Conservation (phyloP, 2,888 invertebrate genomes). For the Pammene aurita region DNA sequence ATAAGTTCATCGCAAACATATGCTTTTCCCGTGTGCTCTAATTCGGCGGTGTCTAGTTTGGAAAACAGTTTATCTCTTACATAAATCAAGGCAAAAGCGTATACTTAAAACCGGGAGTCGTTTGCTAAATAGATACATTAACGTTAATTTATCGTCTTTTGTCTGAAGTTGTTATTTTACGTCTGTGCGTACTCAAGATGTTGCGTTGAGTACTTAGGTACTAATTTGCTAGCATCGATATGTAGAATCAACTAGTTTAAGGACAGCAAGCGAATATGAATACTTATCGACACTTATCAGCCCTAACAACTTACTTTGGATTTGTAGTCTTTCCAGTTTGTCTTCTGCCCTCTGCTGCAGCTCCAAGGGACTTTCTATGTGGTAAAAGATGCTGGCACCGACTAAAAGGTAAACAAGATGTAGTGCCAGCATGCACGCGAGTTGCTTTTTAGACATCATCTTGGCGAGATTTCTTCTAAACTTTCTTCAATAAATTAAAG, state of each 20-base stretch:
- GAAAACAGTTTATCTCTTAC: not conserved
- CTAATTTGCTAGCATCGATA: conserved; percentile 32
- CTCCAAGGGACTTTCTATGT: conserved; percentile 90
- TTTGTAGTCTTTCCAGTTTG: conserved; percentile 85
- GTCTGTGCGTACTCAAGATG: conserved; percentile 18
- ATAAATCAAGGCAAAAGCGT: not conserved
- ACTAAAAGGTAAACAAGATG: conserved; percentile 90
- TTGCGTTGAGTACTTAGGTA: conserved; percentile 17
- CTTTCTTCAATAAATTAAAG: conserved; percentile 42
- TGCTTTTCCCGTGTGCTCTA: too few species aligned
- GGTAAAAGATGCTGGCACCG: conserved; percentile 93
- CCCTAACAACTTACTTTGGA: conserved; percentile 85
- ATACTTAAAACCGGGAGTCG: not conserved
- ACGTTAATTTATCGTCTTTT: conserved; percentile 21
- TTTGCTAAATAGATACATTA: not conserved
- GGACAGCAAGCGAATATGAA: conserved; percentile 43
- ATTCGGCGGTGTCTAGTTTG: not conserved
- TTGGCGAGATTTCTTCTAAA: conserved; percentile 65
- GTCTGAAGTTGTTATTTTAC: conserved; percentile 17
- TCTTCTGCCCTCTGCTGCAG: conserved; percentile 82
- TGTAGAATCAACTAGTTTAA: conserved; percentile 38
- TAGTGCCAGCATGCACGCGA: conserved; percentile 88
- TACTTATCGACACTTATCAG: conserved; percentile 39
- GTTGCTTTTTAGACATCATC: conserved; percentile 92
- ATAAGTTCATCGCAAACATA: too few species aligned